Evolutionary conservation across 1,140 invertebrate species (phyloP).

Genomic region (Drosophila trapezifrons): DNA sequence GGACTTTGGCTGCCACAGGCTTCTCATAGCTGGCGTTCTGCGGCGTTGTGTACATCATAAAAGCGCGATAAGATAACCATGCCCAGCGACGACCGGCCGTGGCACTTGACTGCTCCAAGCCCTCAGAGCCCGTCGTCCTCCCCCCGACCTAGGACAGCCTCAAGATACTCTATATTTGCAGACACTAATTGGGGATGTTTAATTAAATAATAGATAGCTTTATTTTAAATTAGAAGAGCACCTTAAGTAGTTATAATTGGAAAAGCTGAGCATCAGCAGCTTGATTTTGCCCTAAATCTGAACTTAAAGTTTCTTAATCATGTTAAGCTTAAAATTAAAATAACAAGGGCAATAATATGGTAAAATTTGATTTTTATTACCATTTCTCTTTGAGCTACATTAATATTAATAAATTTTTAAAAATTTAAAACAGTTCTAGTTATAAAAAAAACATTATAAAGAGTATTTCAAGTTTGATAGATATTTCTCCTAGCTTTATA

Average conservation of each 20-base stretch:
- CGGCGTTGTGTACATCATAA: constrained; percentile 80
- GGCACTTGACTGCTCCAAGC: constrained; percentile 57
- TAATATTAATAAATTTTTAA: background rate
- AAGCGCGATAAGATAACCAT: constrained; percentile 78
- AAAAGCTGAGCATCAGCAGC: fast-evolving
- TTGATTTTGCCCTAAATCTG: background rate
- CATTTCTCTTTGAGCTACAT: too few species aligned
- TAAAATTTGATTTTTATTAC: background rate
- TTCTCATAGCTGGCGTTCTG: constrained; percentile 58
- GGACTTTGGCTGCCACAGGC: constrained; percentile 43
- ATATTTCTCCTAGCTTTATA: constrained; percentile 5
- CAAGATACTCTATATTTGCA: constrained; percentile 16
- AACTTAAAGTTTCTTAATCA: background rate
- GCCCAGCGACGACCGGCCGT: constrained; percentile 32
- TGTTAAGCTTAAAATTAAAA: too few species aligned
- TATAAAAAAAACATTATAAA: background rate
- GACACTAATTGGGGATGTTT: background rate
- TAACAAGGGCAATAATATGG: background rate
- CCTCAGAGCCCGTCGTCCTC: constrained; percentile 1
- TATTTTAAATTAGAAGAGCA: background rate
- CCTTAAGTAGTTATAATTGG: too few species aligned
- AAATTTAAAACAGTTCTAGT: too few species aligned
- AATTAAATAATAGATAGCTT: background rate
- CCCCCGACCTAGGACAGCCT: background rate
- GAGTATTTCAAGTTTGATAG: background rate